Evolutionary conservation across 2,113 vertebrate genomes (phyloP).

Genomic region (Heteronetta atricapilla): DNA sequence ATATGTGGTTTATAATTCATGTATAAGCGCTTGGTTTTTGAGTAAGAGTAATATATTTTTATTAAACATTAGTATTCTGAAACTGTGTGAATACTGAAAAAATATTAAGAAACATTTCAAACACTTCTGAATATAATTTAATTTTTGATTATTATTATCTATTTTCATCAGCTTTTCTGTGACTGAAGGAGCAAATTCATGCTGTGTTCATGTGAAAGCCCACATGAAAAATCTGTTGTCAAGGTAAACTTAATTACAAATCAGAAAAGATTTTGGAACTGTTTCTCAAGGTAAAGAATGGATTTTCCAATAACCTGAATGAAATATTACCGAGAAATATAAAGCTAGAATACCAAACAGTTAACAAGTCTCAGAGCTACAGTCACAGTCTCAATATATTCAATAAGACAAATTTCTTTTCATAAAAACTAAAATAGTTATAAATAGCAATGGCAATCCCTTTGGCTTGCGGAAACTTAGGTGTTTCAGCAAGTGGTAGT

Average conservation of each 20-base stretch:
- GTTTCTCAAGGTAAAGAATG: constrained; percentile 16
- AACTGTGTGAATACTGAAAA: not conserved
- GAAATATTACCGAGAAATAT: not conserved
- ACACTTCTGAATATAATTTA: not conserved
- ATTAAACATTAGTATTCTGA: not conserved
- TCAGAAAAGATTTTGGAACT: not conserved
- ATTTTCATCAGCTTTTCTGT: not conserved
- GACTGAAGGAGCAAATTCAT: not conserved
- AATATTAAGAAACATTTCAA: not conserved
- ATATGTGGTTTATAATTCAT: not conserved
- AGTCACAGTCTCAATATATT: not conserved
- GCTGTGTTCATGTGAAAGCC: not conserved
- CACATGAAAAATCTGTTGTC: constrained; percentile 17
- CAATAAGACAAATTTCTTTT: not conserved
- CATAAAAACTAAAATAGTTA: not conserved
- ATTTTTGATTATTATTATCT: not conserved
- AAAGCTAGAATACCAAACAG: not conserved
- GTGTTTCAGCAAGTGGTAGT: not conserved
- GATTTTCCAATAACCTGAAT: not conserved
- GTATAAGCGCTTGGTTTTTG: not conserved
- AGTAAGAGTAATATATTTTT: not conserved
- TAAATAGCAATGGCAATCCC: not conserved
- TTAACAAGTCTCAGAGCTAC: not conserved
- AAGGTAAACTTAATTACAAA: constrained; percentile 36
- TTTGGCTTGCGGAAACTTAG: not conserved